Evolutionary conservation across 2,797 vertebrate species (phyloP), one percentile per base, ranked within the genome.

Genomic region (Lycodopsis pacificus): DNA sequence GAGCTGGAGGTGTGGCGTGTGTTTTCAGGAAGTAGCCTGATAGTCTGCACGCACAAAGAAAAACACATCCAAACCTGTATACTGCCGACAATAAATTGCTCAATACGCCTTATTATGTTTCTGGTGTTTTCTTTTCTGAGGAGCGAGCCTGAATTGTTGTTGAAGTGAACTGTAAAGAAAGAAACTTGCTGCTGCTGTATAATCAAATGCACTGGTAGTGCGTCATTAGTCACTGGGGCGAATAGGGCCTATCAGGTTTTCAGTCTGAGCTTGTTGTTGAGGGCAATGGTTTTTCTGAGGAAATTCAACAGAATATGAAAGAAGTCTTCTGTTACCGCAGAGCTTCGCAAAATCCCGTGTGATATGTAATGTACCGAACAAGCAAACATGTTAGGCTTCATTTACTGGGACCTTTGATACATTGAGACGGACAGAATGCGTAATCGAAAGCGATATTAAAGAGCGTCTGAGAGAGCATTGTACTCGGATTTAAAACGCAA

Each of bases 211-310:
- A 5, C n/a, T 51, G 13, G 7, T 8, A 0, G 27, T 15, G 77
- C 84, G 87, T 94, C 92, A 93, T 48, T 34, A 70, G 88, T 92
- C 61, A 83, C 88, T 19, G 32, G 0, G 79, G 20, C 13, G 1
- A n/a, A 0, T 19, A 4, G 40, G 40, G 1, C 7, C 17, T 17
- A 3, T 70, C 61, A 65, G 0, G 62, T 83, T 72, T 12, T 20
- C 56, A 10, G 27, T 3, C 22, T 20, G 3, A 19, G 61, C 4
- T 46, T 54, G 65, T 46, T 51, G 57, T 65, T 32, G 12, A 63
- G 13, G 64, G 65, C 19, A 1, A 1, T 19, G 0, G 38, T 48
- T 25, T 46, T 70, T 34, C 22, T 4, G 3, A n/a, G 0, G 10
- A 36, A 56, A 7, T 80, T 65, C 34, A 8, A 0, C 3, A 3